These are phyloP conservation scores for Monarcha castaneiventris DNA, from an alignment of 2,113 vertebrate genomes.

Conservation along the genomic window DNA sequence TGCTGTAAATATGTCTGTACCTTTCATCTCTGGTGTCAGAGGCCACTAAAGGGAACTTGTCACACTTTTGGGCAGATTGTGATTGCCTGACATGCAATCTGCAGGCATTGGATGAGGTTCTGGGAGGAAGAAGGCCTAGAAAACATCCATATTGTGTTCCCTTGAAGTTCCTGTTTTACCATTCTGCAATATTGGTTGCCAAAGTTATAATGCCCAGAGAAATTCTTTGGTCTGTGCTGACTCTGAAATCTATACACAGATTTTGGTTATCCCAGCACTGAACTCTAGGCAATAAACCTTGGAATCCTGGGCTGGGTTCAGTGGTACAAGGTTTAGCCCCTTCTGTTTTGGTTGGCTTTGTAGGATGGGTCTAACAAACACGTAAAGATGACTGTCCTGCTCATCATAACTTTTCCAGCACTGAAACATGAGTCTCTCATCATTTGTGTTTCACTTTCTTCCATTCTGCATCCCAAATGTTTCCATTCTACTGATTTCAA, in stretches of 20 bases:
- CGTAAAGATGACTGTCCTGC: not conserved
- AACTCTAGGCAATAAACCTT: not conserved
- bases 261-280: not conserved
- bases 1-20: not conserved
- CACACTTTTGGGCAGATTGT: not conserved
- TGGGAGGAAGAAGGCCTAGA: not conserved
- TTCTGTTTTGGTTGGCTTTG: not conserved
- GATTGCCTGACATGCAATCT: not conserved
- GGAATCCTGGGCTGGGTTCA: not conserved
- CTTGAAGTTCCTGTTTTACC: not conserved
- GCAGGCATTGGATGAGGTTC: not conserved
- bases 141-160: not conserved
- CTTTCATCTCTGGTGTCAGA: not conserved
- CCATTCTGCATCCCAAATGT: slow-evolving; percentile 8
- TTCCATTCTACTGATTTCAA: not conserved
- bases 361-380: not conserved
- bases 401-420: slow-evolving; percentile 9
- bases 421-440: not conserved
- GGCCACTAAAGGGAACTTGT: not conserved
- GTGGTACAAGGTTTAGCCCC: not conserved
- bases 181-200: not conserved
- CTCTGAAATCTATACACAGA: not conserved
- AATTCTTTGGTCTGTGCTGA: not conserved
- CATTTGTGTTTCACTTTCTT: slow-evolving; percentile 21
- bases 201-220: not conserved